A percentile compares a stretch with the other conserved stretches of the same genome.
Conservation (phyloP, 1,140 invertebrate genomes). For the Leucophenga varia region DNA sequence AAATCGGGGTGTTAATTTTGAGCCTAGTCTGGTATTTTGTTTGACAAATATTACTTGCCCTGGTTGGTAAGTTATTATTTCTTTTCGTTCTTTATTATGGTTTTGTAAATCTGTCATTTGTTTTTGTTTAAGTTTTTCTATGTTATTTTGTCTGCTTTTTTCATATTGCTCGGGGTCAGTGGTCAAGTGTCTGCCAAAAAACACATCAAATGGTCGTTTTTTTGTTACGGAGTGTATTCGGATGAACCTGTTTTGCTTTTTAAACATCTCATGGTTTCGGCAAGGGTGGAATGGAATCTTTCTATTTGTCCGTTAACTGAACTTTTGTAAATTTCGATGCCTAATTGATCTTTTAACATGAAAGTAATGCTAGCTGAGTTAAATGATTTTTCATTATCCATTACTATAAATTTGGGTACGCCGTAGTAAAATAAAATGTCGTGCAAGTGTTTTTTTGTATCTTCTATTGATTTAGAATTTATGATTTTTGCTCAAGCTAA, state of each 20-base stretch:
- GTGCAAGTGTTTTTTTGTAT: slow-evolving; percentile 9
- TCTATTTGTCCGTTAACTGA: slow-evolving; percentile 21
- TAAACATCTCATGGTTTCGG: slow-evolving; percentile 17
- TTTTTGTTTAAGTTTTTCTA: slow-evolving; percentile 9
- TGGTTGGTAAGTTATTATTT: slow-evolving; percentile 7
- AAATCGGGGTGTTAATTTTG: slow-evolving; percentile 4
- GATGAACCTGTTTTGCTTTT: slow-evolving; percentile 7
- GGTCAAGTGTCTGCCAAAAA: slow-evolving; percentile 14
- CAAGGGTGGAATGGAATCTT: slow-evolving; percentile 24
- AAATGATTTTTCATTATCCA: slow-evolving; percentile 25
- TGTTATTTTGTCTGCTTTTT: slow-evolving; percentile 12
- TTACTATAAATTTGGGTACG: slow-evolving; percentile 19
- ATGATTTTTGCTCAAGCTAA: slow-evolving; percentile 9
- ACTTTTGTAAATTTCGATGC: slow-evolving; percentile 16
- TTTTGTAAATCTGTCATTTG: slow-evolving; percentile 1
- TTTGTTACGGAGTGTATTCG: slow-evolving; percentile 18
- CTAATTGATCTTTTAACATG: slow-evolving; percentile 17
- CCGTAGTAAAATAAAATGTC: slow-evolving; percentile 18
- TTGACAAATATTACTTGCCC: slow-evolving; percentile 13
- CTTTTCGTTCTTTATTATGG: slow-evolving; percentile 10
- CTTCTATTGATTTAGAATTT: slow-evolving; percentile 12
- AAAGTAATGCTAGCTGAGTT: slow-evolving; percentile 17
- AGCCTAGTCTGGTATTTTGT: slow-evolving; percentile 14
- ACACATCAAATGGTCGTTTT: slow-evolving; percentile 18
- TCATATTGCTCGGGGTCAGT: slow-evolving; percentile 16